Conservation (phyloP, 2,113 vertebrate species). For the Brachirus orientalis region DNA sequence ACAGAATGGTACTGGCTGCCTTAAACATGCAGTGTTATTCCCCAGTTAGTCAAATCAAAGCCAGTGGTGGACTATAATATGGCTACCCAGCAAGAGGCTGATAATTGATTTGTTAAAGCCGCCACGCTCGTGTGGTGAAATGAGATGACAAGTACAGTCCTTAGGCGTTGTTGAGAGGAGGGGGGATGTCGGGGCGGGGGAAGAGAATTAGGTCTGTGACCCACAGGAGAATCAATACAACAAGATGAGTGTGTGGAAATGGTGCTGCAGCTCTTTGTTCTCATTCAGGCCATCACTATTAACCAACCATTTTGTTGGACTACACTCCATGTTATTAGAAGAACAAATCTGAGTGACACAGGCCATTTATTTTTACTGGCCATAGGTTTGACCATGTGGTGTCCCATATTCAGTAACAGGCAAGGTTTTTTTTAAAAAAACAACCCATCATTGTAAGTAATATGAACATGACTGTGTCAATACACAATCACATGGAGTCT, state of each 20-base stretch:
- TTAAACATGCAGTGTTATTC: background rate
- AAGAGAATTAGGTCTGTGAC: conserved; percentile 4
- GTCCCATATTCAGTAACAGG: conserved; percentile 37
- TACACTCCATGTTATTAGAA: conserved; percentile 33
- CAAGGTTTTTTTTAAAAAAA: conserved; percentile 52
- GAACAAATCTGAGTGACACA: conserved; percentile 33
- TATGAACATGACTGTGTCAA: conserved; percentile 42
- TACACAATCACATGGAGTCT: conserved; percentile 9
- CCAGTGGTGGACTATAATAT: background rate
- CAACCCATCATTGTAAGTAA: conserved; percentile 35
- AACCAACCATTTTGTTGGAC: conserved; percentile 19
- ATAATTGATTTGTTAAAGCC: conserved; percentile 64
- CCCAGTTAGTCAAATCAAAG: background rate
- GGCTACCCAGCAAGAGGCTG: conserved; percentile 28
- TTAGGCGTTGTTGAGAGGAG: conserved; percentile 1
- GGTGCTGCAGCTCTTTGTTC: conserved; percentile 46
- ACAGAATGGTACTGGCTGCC: background rate
- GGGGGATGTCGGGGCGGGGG: background rate
- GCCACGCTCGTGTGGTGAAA: conserved; percentile 42
- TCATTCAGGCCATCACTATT: conserved; percentile 14
- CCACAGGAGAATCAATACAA: conserved; percentile 53
- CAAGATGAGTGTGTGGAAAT: conserved; percentile 41
- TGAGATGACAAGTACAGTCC: conserved; percentile 49
- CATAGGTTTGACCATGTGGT: conserved; percentile 47
- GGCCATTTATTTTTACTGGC: conserved; percentile 51